Evolutionary conservation across 2,888 invertebrate species (phyloP).

Genomic region (Apodemia mormo): DNA sequence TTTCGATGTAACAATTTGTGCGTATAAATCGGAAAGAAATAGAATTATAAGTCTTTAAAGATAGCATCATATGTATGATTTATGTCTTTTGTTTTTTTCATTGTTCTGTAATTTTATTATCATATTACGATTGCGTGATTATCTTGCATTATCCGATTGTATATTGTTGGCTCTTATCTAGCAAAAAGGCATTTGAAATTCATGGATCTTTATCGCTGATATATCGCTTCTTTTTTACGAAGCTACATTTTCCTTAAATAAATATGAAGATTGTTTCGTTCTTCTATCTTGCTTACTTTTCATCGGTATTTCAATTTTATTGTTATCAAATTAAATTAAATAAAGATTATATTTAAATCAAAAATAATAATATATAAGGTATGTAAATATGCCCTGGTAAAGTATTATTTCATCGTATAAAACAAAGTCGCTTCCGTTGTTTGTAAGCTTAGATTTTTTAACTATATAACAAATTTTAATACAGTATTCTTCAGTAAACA

Average conservation of each 20-base stretch:
- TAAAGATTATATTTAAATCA: too few relatives aligned
- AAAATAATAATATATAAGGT: too few relatives aligned
- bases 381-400: too few relatives aligned
- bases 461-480: too few relatives aligned
- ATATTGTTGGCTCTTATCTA: conserved; percentile 71
- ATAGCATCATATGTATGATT: conserved; percentile 51
- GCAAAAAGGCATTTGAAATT: conserved; percentile 74
- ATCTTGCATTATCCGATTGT: conserved; percentile 74
- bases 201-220: conserved; percentile 68
- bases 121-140: conserved; percentile 68
- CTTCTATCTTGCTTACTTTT: background rate
- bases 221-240: conserved; percentile 43
- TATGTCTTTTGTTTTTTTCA: conserved; percentile 47
- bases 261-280: background rate
- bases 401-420: too few relatives aligned
- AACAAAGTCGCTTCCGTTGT: too few relatives aligned
- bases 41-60: conserved; percentile 12
- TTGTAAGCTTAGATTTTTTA: too few relatives aligned
- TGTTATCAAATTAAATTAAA: too few relatives aligned
- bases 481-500: too few relatives aligned
- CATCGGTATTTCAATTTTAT: background rate
- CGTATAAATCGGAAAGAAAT: conserved; percentile 1
- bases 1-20: background rate
- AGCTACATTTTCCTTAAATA: conserved; percentile 1
- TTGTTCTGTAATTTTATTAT: conserved; percentile 69